Evolutionary conservation across 2,888 invertebrate genomes (phyloP).

Genomic region (Clitarchus hookeri): DNA sequence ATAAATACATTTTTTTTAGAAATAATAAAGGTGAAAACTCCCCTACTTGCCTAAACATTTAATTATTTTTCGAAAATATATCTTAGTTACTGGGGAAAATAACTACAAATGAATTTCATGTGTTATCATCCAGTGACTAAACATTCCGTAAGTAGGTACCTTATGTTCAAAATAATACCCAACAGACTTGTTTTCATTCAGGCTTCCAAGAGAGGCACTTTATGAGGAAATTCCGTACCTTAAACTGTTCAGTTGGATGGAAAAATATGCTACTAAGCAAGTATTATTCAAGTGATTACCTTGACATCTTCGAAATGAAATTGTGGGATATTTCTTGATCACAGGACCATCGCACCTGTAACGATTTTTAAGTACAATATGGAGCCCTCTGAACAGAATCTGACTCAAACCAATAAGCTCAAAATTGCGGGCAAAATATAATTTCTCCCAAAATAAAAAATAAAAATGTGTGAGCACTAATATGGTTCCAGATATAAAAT

Average conservation of each 20-base stretch:
- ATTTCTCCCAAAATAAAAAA: constrained; percentile 7
- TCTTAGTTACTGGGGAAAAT: not conserved
- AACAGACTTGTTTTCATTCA: not conserved
- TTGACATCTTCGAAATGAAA: constrained; percentile 37
- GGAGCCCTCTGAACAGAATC: constrained; percentile 18
- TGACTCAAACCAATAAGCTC: not conserved
- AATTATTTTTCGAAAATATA: not conserved
- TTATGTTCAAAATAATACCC: not conserved
- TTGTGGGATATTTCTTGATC: constrained; percentile 31
- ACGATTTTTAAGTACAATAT: constrained; percentile 25
- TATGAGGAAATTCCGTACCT: not conserved
- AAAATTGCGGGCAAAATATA: not conserved
- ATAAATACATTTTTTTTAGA: not conserved
- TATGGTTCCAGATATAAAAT: constrained; percentile 1
- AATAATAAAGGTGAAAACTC: not conserved
- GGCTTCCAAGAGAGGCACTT: not conserved
- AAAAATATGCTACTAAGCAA: constrained; percentile 20
- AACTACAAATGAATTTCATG: constrained; percentile 1
- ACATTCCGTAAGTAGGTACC: not conserved
- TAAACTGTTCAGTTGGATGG: not conserved
- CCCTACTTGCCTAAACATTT: not conserved
- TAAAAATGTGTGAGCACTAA: not conserved
- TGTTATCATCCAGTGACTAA: not conserved
- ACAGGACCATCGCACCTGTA: constrained; percentile 37
- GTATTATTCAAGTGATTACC: constrained; percentile 28